Base-by-base conservation (phyloP, 1,140 invertebrate species). In the Drosophila persimilis region DNA sequence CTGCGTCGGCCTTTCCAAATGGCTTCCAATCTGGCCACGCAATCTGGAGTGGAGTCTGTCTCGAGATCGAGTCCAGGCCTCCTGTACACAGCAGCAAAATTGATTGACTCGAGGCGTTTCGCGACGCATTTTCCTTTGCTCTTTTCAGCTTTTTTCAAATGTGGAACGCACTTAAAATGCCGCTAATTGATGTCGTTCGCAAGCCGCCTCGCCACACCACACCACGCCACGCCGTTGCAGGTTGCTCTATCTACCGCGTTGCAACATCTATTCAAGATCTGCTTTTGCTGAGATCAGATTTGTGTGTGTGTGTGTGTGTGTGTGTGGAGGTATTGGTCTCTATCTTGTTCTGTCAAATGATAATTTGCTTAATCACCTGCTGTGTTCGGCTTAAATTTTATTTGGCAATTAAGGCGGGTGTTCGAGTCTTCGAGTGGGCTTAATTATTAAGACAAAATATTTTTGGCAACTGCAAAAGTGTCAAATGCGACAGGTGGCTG, bases 141-240 rank as follows among this genome's bases (percentile, higher is more conserved):
- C 43, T 71, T 81, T 75, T 80, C 60, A 69, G 64, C 64, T 73
- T 62, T 81, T 79, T 84, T 88, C 83, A 83, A 88, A 85, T 80
- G 81, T 61, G 77, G 65, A 58, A 73, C 69, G 77, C 81, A 85
- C 79, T 85, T 74, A 85, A 85, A 80, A 78, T 65, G 63, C 58
- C 70, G 81, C 81, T 86, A 88, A 86, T 86, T 86, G 81, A 86
- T 88, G 81, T 86, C 83, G 83, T 85, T 84, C 80, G 75, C 72
- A 65, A 51, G 61, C 74, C 57, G 46, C 17, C 61, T 73, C 46
- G 11, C 35, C 31, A 35, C 31, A 3, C 31, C 35, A 39, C 35
- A 3, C 31, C 35, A 39, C 35, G 11, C 76, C 41, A 39, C 20
- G 47, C 59, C 52, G 59, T 45, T 56, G 50, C 75, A 66, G 45